Evolutionary conservation across 2,888 invertebrate species (phyloP).

Genomic region (Dolichomitus sp.): DNA sequence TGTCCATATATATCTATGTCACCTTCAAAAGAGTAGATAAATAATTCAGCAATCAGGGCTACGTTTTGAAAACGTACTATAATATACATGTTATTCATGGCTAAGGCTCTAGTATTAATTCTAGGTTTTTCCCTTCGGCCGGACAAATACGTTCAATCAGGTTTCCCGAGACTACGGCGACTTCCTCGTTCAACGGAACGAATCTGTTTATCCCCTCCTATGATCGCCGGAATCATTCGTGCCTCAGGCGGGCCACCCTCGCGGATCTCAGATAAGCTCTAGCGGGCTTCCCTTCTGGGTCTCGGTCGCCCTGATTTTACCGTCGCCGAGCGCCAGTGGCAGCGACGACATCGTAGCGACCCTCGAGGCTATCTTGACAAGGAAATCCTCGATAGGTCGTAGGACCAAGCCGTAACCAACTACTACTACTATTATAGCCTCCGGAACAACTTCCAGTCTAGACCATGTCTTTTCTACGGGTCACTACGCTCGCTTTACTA

Average conservation of each 20-base stretch:
- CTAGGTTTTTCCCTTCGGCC: conserved; percentile 35
- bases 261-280: conserved; percentile 62
- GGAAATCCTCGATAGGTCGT: conserved; percentile 67
- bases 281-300: conserved; percentile 38
- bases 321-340: conserved; percentile 42
- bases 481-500: conserved; percentile 52
- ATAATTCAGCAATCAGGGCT: background rate
- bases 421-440: conserved; percentile 64
- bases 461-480: conserved; percentile 65
- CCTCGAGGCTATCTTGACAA: conserved; percentile 66
- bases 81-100: conserved; percentile 28
- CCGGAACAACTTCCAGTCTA: conserved; percentile 67
- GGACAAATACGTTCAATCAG: conserved; percentile 64
- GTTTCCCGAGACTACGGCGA: conserved; percentile 45
- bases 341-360: conserved; percentile 61
- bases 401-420: conserved; percentile 60
- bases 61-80: background rate
- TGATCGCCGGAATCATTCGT: conserved; percentile 65
- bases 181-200: conserved; percentile 50
- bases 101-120: conserved; percentile 34
- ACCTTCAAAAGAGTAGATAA: background rate
- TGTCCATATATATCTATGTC: background rate
- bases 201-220: conserved; percentile 65
- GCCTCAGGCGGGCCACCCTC: conserved; percentile 57
- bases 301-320: conserved; percentile 23